Evolutionary conservation across 2,113 vertebrate genomes (phyloP).

Genomic region (Neogobius melanostomus): DNA sequence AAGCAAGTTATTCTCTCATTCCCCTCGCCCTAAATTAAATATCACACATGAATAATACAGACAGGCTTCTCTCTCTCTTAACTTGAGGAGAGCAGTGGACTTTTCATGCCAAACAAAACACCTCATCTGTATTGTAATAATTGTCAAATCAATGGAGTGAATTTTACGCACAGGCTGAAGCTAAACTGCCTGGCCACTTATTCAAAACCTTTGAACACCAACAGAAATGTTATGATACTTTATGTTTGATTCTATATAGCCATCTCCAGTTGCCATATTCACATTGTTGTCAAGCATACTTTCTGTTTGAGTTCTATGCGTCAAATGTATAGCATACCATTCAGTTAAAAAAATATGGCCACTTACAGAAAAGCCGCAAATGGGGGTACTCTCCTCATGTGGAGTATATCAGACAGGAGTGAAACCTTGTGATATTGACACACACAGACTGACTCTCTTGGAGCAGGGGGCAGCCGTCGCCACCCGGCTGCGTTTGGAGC

Average conservation of each 20-base stretch:
- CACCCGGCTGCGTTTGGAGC: slow-evolving; percentile 68
- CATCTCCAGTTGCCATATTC: too few species aligned
- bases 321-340: neutral
- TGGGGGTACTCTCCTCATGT: neutral
- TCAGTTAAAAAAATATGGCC: too few species aligned
- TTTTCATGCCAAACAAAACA: slow-evolving; percentile 20
- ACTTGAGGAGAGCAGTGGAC: slow-evolving; percentile 9
- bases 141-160: neutral
- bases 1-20: neutral
- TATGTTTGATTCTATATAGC: too few species aligned
- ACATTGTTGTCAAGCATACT: too few species aligned
- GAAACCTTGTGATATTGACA: slow-evolving; percentile 16
- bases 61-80: neutral
- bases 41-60: slow-evolving; percentile 31
- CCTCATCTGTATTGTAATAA: too few species aligned
- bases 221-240: too few species aligned
- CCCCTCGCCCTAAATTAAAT: slow-evolving; percentile 19
- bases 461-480: slow-evolving; percentile 55
- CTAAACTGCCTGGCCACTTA: too few species aligned
- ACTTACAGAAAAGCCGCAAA: neutral
- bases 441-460: slow-evolving; percentile 32
- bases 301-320: too few species aligned
- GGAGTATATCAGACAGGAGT: slow-evolving; percentile 2
- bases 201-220: too few species aligned
- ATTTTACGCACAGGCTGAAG: neutral